phyloP scores from a whole-genome alignment of 2,113 vertebrate genomes.

The Chaetorhynchus papuensis region DNA sequence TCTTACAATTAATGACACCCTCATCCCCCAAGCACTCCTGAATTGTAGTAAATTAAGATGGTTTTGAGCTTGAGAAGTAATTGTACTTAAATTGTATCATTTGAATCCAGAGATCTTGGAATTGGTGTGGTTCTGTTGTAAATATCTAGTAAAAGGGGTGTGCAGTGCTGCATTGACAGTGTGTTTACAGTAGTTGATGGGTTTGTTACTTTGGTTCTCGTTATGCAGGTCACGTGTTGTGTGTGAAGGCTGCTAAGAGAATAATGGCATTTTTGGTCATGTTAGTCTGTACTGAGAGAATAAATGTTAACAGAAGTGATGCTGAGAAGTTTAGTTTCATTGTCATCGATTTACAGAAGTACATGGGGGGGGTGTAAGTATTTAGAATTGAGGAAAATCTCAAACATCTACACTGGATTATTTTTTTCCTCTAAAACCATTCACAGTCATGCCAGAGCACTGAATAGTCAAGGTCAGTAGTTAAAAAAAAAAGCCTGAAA shows the following conservation, averaged over 20 bases:
- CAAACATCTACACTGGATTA: neutral
- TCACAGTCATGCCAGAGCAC: neutral
- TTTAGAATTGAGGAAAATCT: neutral
- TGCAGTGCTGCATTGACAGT: neutral
- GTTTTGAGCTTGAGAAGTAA: neutral
- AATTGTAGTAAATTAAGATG: neutral
- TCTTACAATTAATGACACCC: neutral
- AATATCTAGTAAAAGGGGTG: neutral
- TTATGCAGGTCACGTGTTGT: neutral
- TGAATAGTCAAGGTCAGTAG: neutral
- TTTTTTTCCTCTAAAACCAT: neutral
- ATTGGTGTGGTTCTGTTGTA: neutral
- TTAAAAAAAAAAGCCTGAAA: neutral
- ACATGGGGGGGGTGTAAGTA: neutral
- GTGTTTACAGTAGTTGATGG: neutral
- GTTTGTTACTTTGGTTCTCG: neutral
- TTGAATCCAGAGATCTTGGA: neutral
- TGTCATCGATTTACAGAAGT: neutral
- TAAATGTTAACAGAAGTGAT: neutral
- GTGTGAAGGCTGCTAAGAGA: slow-evolving; percentile 34
- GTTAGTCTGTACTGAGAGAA: neutral
- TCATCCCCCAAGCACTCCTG: neutral
- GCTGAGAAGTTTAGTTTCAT: neutral
- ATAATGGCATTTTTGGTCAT: neutral
- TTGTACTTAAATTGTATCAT: neutral